These are phyloP conservation scores for Aramus guarauna DNA, from an alignment of 2,113 vertebrate genomes.

Conservation along the genomic window DNA sequence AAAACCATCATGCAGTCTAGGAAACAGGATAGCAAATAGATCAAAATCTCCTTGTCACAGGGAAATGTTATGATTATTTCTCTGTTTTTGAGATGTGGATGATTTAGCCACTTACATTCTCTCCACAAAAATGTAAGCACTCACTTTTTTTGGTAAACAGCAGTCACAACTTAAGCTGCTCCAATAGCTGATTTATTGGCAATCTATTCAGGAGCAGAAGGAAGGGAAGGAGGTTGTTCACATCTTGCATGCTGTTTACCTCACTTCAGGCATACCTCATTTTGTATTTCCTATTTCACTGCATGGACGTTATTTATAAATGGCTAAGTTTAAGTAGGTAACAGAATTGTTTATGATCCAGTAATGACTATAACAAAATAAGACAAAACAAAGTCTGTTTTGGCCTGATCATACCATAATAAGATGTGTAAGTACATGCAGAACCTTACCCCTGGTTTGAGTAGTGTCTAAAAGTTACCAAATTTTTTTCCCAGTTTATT, in stretches of 20 bases:
- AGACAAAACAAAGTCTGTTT: too few species aligned
- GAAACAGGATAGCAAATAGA: not conserved
- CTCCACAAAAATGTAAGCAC: constrained; percentile 37
- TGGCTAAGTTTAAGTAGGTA: not conserved
- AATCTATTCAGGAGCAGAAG: not conserved
- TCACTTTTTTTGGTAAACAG: not conserved
- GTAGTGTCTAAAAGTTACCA: not conserved
- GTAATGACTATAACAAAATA: not conserved
- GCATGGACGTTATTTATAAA: not conserved
- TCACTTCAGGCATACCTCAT: not conserved
- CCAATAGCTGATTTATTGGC: not conserved
- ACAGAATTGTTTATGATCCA: not conserved
- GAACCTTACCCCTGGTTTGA: not conserved
- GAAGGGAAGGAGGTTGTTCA: not conserved
- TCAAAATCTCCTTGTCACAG: not conserved
- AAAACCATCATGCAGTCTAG: not conserved
- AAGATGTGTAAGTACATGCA: not conserved
- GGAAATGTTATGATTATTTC: not conserved
- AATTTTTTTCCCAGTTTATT: not conserved
- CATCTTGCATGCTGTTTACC: not conserved
- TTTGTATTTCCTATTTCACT: not conserved
- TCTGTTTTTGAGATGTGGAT: not conserved
- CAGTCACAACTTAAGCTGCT: not conserved
- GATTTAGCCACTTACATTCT: not conserved
- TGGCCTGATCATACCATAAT: too few species aligned